These are phyloP conservation scores for Aptenodytes forsteri DNA, from an alignment of 2,113 vertebrate genomes.

Conservation along the genomic window DNA sequence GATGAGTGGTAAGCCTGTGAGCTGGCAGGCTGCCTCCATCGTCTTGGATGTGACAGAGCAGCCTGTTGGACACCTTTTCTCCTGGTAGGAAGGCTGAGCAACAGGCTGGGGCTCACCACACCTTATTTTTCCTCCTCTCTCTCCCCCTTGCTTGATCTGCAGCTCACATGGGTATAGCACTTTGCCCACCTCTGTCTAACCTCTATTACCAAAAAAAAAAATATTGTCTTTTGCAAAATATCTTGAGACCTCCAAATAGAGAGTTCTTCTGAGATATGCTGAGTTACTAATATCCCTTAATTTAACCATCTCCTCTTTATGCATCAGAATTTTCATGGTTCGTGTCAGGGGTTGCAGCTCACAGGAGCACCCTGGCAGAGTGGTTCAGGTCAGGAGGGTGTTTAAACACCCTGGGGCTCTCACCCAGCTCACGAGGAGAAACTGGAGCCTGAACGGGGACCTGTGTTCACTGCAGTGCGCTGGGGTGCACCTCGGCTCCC, in stretches of 20 bases:
- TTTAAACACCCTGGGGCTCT: background rate
- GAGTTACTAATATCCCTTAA: slow-evolving; percentile 25
- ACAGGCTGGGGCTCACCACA: background rate
- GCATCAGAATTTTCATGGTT: background rate
- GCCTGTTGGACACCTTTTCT: slow-evolving; percentile 23
- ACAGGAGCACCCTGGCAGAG: background rate
- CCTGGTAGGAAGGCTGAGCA: background rate
- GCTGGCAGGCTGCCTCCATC: slow-evolving; percentile 17
- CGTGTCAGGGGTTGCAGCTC: background rate
- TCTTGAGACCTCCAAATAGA: background rate
- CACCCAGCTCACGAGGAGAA: background rate
- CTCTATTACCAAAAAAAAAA: background rate
- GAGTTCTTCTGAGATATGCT: background rate
- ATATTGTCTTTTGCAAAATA: background rate
- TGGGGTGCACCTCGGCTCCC: background rate
- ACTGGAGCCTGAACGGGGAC: background rate
- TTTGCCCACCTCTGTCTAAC: background rate
- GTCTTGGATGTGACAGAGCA: background rate
- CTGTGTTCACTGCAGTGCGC: background rate
- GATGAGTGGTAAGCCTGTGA: slow-evolving; percentile 3
- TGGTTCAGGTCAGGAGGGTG: background rate
- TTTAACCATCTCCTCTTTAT: slow-evolving; percentile 14
- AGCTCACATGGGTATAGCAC: background rate
- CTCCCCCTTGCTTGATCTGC: background rate
- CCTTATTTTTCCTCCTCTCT: background rate